These are phyloP conservation scores for Cygnus buccinator DNA, from an alignment of 2,113 vertebrate genomes.

Conservation along the genomic window DNA sequence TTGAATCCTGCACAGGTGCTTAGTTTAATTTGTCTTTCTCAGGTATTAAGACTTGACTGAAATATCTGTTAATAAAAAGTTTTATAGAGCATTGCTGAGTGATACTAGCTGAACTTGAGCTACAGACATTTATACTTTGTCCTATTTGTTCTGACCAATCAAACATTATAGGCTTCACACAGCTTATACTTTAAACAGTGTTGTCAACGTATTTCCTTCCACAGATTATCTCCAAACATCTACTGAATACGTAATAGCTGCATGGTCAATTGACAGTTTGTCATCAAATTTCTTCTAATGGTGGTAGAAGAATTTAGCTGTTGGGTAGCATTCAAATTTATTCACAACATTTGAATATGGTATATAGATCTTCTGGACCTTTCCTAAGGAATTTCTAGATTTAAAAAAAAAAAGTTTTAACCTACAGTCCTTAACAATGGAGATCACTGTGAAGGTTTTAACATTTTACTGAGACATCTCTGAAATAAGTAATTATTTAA, in stretches of 20 bases:
- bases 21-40: not conserved
- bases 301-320: not conserved
- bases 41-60: not conserved
- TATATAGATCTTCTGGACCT: not conserved
- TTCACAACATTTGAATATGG: not conserved
- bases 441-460: not conserved
- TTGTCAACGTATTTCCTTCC: not conserved
- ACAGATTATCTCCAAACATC: not conserved
- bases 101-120: not conserved
- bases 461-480: not conserved
- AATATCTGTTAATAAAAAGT: not conserved
- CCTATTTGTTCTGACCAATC: not conserved
- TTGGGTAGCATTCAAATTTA: not conserved
- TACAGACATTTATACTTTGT: not conserved
- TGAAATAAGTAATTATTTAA: not conserved
- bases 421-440: not conserved
- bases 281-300: not conserved
- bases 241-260: not conserved
- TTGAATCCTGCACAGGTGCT: not conserved
- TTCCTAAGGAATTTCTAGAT: not conserved
- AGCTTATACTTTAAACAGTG: not conserved
- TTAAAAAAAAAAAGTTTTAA: not conserved
- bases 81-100: not conserved
- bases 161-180: not conserved
- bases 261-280: not conserved